A percentile compares a stretch with the other conserved stretches of the same genome.
phyloP scores from a whole-genome alignment of 53 echinoderm and acorn worm genomes.

The Echinarachnius parma region DNA sequence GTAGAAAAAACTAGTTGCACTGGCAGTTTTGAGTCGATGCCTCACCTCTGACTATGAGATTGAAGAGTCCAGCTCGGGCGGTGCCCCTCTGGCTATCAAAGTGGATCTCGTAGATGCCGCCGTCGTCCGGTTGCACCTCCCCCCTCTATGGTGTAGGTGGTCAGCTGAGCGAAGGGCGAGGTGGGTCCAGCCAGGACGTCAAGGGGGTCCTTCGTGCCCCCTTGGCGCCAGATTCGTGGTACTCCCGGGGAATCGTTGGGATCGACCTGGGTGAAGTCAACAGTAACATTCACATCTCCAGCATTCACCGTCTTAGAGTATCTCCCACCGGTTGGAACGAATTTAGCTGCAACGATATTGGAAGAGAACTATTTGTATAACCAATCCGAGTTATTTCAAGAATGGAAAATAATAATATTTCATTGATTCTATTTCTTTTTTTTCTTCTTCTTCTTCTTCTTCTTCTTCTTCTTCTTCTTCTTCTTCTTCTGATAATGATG shows the following conservation, averaged over 20 bases:
- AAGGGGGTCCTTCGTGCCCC: background rate
- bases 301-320: constrained; percentile 61
- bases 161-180: background rate
- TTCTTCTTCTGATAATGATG: background rate
- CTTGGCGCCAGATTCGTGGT: constrained; percentile 41
- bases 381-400: background rate
- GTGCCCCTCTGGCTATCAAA: background rate
- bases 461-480: background rate
- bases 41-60: constrained; percentile 53
- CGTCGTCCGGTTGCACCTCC: constrained; percentile 14
- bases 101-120: constrained; percentile 57
- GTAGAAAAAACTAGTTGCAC: background rate
- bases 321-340: constrained; percentile 37
- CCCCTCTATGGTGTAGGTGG: constrained; percentile 16
- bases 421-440: background rate
- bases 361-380: background rate
- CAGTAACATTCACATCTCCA: constrained; percentile 48
- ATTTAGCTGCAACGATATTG: constrained; percentile 10
- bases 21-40: background rate
- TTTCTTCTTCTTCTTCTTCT: background rate
- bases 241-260: background rate
- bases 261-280: constrained; percentile 28
- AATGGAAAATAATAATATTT: background rate
- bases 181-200: background rate
- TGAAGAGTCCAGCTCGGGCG: constrained; percentile 23